Evolutionary conservation across 2,797 vertebrate species (phyloP).

Genomic region (Oreortyx pictus): DNA sequence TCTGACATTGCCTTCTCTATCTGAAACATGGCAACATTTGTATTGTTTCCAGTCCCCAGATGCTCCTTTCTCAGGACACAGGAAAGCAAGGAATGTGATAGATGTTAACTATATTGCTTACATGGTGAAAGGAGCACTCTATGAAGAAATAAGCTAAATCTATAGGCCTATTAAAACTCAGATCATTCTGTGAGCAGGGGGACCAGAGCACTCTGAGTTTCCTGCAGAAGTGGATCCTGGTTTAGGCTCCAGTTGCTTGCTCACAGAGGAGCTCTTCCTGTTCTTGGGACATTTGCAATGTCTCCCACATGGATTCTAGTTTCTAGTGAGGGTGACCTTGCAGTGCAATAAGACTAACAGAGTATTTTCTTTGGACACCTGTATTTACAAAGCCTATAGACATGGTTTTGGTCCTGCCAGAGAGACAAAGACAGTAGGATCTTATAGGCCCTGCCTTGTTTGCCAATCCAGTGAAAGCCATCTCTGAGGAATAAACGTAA

Average conservation of each 20-base stretch:
- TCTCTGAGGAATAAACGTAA: conserved; percentile 39
- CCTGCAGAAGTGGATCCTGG: background rate
- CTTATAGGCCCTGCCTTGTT: background rate
- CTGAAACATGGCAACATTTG: background rate
- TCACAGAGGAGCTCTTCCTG: background rate
- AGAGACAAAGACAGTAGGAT: background rate
- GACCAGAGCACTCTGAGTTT: background rate
- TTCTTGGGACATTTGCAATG: background rate
- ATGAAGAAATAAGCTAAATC: background rate
- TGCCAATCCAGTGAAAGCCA: background rate
- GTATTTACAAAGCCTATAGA: background rate
- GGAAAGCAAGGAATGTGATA: background rate
- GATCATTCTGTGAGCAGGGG: background rate
- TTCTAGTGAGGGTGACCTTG: background rate
- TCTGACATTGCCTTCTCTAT: background rate
- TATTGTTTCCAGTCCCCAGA: background rate
- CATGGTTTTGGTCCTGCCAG: background rate
- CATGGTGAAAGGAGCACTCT: background rate
- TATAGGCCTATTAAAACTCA: background rate
- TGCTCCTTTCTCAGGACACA: background rate
- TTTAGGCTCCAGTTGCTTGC: background rate
- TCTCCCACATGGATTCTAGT: background rate
- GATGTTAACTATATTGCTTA: background rate
- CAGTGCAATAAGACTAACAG: background rate
- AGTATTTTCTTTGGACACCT: background rate